Base-by-base conservation (phyloP, 2,113 vertebrate species). In the Nasalis larvatus region DNA sequence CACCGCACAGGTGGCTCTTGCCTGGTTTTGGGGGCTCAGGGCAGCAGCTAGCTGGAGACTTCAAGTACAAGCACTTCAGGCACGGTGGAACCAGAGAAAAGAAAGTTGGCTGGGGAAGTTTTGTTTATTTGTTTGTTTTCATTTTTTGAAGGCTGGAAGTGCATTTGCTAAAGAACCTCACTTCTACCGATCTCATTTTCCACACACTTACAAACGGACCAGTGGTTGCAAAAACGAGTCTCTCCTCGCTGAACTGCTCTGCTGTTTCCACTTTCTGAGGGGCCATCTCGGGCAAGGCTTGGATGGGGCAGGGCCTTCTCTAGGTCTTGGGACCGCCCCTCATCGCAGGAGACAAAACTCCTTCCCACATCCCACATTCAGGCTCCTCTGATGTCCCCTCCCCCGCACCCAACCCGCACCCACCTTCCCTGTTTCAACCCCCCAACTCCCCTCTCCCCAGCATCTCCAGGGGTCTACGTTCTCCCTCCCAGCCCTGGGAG, bases 161-260 rank as follows among this genome's bases (percentile, higher is more conserved):
- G 17, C 91, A 68, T 92, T 82, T 69, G 42, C 73, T 82, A 86
- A 95, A 80, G 80, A 66, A 68, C 16, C 49, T 91, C 42, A 17
- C 37, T 32, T 77, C 25, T 12, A 71, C 69, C 0, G 1, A 63
- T 76, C 71, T 66, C 35, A 4, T 56, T 91, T 84, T 58, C 90
- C 49, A 30, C 27, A 71, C 54, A 20, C 68, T 86, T n/a, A 49
- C 68, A 42, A 8, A 76, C 20, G 35, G 82, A 10, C 60, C 60
- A 1, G 23, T 0, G 25, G 68, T 32, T 9, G n/a, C 52, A 32
- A 9, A 9, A 52, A 14, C 0, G 3, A 49, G 58, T 11, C 49
- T 14, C 4, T 8, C 60, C 56, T 27, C 1, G 30, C 45, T 30
- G 6, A 69, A 25, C 21, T 30, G 60, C 35, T 71, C 37, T 6